Percentiles rank a stretch among this genome's conserved stretches.
These are phyloP conservation scores for Drosophila limbata DNA, from an alignment of 2,888 invertebrate genomes.

Conservation along the genomic window DNA sequence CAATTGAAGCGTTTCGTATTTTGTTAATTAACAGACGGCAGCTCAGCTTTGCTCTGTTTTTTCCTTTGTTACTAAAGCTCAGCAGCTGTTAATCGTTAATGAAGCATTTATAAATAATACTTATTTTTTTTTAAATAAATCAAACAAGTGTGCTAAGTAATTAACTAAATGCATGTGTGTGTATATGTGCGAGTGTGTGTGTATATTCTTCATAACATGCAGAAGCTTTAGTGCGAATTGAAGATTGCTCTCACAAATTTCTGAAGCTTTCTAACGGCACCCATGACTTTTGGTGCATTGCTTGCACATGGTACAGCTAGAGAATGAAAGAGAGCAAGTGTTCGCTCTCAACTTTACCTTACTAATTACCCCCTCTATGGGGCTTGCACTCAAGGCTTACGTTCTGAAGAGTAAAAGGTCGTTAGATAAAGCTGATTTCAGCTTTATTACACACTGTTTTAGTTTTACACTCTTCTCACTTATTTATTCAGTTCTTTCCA, in stretches of 20 bases:
- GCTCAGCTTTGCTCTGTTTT: conserved; percentile 31
- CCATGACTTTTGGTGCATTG: conserved; percentile 25
- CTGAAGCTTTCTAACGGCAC: conserved; percentile 40
- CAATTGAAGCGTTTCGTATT: conserved; percentile 33
- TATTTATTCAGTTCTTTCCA: not conserved
- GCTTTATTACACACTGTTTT: conserved; percentile 1
- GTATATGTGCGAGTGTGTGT: not conserved
- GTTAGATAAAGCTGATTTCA: conserved; percentile 32
- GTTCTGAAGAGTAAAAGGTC: conserved; percentile 37
- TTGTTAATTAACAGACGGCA: conserved; percentile 25
- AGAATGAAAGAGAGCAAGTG: not conserved
- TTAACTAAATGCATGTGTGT: conserved; percentile 1
- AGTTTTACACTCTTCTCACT: conserved; percentile 9
- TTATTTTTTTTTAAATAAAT: conserved; percentile 3
- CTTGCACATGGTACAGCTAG: conserved; percentile 29
- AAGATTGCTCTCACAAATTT: conserved; percentile 13
- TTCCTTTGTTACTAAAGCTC: conserved; percentile 23
- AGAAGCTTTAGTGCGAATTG: conserved; percentile 30
- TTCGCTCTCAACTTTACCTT: not conserved
- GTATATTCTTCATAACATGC: not conserved
- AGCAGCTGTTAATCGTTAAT: conserved; percentile 35
- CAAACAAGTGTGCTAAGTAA: conserved; percentile 33
- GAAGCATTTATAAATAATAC: conserved; percentile 30
- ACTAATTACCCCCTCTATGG: not conserved
- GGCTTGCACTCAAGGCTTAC: conserved; percentile 48